Evolutionary conservation across 2,888 invertebrate genomes (phyloP), one percentile per base, ranked within the genome.

Genomic region (Tinea semifulvella): DNA sequence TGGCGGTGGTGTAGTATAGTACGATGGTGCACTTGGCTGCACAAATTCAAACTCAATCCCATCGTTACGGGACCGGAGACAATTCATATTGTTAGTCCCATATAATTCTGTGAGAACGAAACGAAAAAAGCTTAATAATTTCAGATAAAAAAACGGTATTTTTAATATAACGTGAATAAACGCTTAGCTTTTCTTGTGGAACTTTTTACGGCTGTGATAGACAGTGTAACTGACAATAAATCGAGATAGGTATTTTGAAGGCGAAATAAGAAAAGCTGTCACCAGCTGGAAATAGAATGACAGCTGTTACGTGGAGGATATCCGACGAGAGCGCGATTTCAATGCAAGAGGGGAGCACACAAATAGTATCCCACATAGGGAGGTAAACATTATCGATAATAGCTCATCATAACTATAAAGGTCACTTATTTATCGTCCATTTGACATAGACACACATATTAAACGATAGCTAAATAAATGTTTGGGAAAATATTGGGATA

Each of bases 221-320:
- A 38, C 38, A 38, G 16, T 13, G 40, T 40, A 19, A 38, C 8
- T 40, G 40, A 22, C 40, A 40, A 40, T 22, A 40, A 20, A 40
- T 40, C 22, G 40, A 5, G 40, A 40, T 40, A 40, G 22, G 36
- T n/a, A 11, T 13, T 50, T 50, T 53, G 53, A 48, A 52, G 56
- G 58, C 54, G 55, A 55, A 55, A 56, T 55, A 58, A 54, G 54
- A 59, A 65, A 60, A 60, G 63, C 63, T 62, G 67, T 67, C 68
- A 61, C 60, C 61, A 57, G 58, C 60, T 65, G 60, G 65, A 77
- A 76, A 76, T 76, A 74, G 68, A 65, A 58, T 58, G 69, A 72
- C 77, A 79, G 75, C 75, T 76, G 75, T 68, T 67, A 58, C 57
- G 56, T 54, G 53, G 56, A 56, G 62, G 63, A 68, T 65, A 66